These are phyloP conservation scores for Entomobrya multifasciata DNA, from an alignment of 2,888 invertebrate genomes.

Conservation along the genomic window DNA sequence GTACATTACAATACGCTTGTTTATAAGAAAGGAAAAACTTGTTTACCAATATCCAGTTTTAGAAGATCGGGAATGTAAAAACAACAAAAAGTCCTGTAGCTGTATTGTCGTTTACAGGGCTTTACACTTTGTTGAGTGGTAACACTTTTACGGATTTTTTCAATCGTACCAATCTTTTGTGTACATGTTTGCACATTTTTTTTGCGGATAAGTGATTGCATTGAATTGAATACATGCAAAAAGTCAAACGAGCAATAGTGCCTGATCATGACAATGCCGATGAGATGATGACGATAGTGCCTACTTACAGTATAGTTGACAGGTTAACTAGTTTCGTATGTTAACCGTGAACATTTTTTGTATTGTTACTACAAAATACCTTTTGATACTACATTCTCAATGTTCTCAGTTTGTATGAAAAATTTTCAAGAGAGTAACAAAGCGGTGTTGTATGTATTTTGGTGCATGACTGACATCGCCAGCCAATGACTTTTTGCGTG, in stretches of 20 bases:
- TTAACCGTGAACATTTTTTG: slow-evolving; percentile 31
- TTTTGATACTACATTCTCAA: too few relatives aligned
- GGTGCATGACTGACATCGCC: slow-evolving; percentile 44
- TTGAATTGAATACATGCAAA: not conserved
- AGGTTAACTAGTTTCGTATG: slow-evolving; percentile 17
- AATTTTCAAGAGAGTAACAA: too few relatives aligned
- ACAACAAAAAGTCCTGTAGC: too few relatives aligned
- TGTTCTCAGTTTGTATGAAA: too few relatives aligned
- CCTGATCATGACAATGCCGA: too few relatives aligned
- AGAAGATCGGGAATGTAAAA: slow-evolving; percentile 44
- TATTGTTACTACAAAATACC: not conserved
- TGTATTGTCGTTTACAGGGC: too few relatives aligned
- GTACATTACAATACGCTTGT: too few relatives aligned
- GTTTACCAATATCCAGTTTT: slow-evolving; percentile 61
- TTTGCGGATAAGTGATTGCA: not conserved
- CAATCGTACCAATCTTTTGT: not conserved
- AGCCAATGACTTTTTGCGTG: slow-evolving; percentile 7
- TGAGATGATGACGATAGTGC: slow-evolving; percentile 34
- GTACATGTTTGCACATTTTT: slow-evolving; percentile 18
- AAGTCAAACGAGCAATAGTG: slow-evolving; percentile 30
- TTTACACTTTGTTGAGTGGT: too few relatives aligned
- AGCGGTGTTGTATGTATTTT: slow-evolving; percentile 37
- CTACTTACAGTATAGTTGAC: slow-evolving; percentile 21
- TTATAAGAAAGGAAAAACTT: slow-evolving; percentile 29
- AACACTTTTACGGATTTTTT: slow-evolving; percentile 1